These are phyloP conservation scores for Pseudomyrmex sp. DNA, from an alignment of 1,140 invertebrate species.

Conservation along the genomic window DNA sequence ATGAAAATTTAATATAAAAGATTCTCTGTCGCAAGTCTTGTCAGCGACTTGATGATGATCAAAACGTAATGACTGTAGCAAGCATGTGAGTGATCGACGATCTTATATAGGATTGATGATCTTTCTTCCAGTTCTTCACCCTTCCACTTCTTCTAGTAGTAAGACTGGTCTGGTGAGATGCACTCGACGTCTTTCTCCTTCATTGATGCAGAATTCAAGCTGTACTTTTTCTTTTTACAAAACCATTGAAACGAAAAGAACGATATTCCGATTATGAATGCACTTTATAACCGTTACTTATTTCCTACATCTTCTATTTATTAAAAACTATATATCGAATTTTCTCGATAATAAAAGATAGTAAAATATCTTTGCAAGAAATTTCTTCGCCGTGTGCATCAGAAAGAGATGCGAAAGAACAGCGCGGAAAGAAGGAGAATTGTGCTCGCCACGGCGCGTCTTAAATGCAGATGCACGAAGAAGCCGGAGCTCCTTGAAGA, in stretches of 20 bases:
- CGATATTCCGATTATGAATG: no score
- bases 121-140: slow-evolving; percentile 52
- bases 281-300: not conserved
- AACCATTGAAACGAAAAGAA: not conserved
- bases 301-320: not conserved
- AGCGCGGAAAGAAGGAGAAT: slow-evolving; percentile 9
- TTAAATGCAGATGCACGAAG: slow-evolving; percentile 40
- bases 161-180: slow-evolving; percentile 52
- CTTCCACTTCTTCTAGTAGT: slow-evolving; percentile 40
- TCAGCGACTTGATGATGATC: not conserved
- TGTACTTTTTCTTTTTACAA: not conserved
- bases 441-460: slow-evolving; percentile 5
- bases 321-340: slow-evolving; percentile 19
- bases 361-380: slow-evolving; percentile 1
- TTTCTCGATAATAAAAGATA: slow-evolving; percentile 32
- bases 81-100: slow-evolving; percentile 12
- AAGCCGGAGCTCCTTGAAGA: slow-evolving; percentile 8
- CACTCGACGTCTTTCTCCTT: slow-evolving; percentile 57
- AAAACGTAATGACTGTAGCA: not conserved
- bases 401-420: slow-evolving; percentile 21
- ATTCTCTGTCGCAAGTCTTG: not conserved
- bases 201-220: not conserved
- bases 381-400: not conserved
- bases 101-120: slow-evolving; percentile 75
- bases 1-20: not conserved